Evolutionary conservation across 2,888 invertebrate species (phyloP), one percentile per base, ranked within the genome.

Genomic region (Hydrotaea diabolus): DNA sequence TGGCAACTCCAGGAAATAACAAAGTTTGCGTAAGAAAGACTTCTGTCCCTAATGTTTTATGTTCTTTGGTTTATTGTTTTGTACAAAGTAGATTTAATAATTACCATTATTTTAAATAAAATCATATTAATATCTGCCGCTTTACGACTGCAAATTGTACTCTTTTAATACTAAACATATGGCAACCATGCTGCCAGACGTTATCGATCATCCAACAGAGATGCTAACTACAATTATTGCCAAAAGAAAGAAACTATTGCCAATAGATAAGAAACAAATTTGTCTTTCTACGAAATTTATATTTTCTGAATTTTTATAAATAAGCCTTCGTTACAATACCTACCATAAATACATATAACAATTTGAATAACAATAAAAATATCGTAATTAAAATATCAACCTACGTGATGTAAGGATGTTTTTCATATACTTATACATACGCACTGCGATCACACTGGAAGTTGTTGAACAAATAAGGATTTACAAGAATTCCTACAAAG

Each of bases 321-420:
- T 62, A 36, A 39, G 39, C 1, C n/a, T 62, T 66, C 17, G 0
- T 66, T 39, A 39, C 7, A 46, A 1, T 46, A 43, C 46, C 21
- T 69, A 43, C 2, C 46, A 69, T 46, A 64, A 69, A 69, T 69
- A 69, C 19, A 36, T 31, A 15, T 69, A 69, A 69, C 69, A 69
- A 69, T 46, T 19, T 21, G 9, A 23, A 17, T 66, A 62, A 66
- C 19, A 64, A 31, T 4, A 31, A 31, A 31, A 31, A 31, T 0
- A 62, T n/a, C n/a, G 36, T 64, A 17, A n/a, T 13, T 11, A 46
- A 46, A 69, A 43, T 69, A 69, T 43, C 21, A 43, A 69, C 69
- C 46, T 23, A 46, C 15, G 43, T 69, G 69, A 69, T 69, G 69
- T 19, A 17, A 15, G 9, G 9, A 2, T 49, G 15, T 49, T n/a